A percentile compares a stretch with the other conserved stretches of the same genome.
phyloP scores from a whole-genome alignment of 1,140 invertebrate species.

The Drosophila cardini region DNA sequence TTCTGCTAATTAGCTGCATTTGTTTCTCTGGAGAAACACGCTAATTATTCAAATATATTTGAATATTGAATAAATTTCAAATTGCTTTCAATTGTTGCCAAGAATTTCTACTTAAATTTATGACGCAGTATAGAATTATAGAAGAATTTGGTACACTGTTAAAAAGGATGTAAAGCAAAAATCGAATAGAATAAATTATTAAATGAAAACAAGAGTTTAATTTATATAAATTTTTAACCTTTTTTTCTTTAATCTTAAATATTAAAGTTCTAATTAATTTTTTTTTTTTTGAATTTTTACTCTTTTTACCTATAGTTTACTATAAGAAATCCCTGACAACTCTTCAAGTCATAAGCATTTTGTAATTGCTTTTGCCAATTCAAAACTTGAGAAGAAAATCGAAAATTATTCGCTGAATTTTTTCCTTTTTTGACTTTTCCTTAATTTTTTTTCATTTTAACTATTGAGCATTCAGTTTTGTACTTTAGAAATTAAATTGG shows the following conservation, averaged over 20 bases:
- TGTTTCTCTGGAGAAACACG: neutral
- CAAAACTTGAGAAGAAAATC: conserved; percentile 37
- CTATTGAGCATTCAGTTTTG: conserved; percentile 42
- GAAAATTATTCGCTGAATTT: conserved; percentile 11
- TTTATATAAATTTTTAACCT: no score
- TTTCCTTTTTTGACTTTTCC: conserved; percentile 57
- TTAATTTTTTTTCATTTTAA: conserved; percentile 11
- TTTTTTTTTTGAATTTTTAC: no score
- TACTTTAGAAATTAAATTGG: conserved; percentile 39
- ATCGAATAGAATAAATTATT: no score
- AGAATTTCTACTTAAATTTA: neutral
- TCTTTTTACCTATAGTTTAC: no score
- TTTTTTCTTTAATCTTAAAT: no score
- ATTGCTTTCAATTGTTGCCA: neutral
- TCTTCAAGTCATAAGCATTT: conserved; percentile 53
- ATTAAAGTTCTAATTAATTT: no score
- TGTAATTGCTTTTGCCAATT: conserved; percentile 55
- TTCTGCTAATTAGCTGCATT: conserved; percentile 24
- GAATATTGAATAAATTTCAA: neutral
- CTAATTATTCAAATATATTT: conserved; percentile 7
- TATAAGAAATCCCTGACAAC: neutral
- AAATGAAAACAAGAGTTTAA: neutral
- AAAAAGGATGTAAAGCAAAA: no score
- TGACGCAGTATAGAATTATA: no score
- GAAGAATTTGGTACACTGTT: no score